Base-by-base conservation (phyloP, 2,113 vertebrate species). In the Heliornis fulica region DNA sequence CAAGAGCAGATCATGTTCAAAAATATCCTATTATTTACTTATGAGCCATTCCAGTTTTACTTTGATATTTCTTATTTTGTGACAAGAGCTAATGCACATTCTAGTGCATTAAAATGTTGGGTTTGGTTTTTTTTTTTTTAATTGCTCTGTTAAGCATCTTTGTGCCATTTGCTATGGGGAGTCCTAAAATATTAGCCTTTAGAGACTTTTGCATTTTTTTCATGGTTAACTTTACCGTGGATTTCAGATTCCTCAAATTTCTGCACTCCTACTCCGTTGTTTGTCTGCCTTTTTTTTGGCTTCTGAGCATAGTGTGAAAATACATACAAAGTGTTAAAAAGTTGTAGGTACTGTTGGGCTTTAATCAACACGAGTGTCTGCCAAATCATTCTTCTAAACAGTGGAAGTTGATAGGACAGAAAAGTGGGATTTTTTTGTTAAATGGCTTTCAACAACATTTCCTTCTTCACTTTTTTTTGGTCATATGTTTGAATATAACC, bases 121-220 rank as follows among this genome's bases (percentile, higher is more conserved):
- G 46, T 90, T n/a, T n/a, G n/a, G n/a, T n/a, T n/a, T n/a, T n/a
- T 96, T 96, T 68, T 82, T 91, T 77, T 93, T 88, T 66, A 91
- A 91, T 96, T 93, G 84, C 28, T 90, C 20, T 94, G 15, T 81
- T 92, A 94, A 78, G 29, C 15, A 25, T 94, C 72, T 96, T 91
- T 7, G 22, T 87, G 81, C 43, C 64, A 1, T 94, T 94, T 86
- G 17, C 80, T 61, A 31, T 79, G 46, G 40, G 6, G 56, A 89
- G 53, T 21, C 80, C 60, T 86, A 41, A 80, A 94, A 94, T 40
- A 61, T 38, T 72, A 56, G 61, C 34, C 65, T 93, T 95, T 90
- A 91, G 75, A 88, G 85, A 76, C 13, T 87, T 87, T 65, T 79
- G 31, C 25, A 26, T 91, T 89, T n/a, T 59, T 53, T 91, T 84